These are phyloP conservation scores for Coryphaenoides rupestris DNA, from an alignment of 2,113 vertebrate species.

Conservation along the genomic window DNA sequence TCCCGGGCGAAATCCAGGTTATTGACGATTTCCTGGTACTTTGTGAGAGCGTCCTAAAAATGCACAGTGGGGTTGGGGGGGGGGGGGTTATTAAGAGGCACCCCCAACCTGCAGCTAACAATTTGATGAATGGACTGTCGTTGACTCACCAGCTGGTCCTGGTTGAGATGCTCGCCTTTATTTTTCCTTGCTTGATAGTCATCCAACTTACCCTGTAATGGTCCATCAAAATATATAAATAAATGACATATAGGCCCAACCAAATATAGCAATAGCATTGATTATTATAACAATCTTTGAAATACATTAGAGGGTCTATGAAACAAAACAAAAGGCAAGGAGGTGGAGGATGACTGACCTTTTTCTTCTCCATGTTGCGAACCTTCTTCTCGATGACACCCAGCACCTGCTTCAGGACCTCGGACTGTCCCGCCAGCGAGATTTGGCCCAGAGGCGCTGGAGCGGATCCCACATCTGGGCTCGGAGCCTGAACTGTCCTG, in stretches of 20 bases:
- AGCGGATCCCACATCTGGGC: constrained; percentile 78
- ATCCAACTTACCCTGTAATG: constrained; percentile 86
- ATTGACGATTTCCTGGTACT: constrained; percentile 90
- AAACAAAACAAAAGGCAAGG: no score
- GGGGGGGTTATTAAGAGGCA: neutral
- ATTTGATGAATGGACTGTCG: neutral
- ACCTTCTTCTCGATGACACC: constrained; percentile 93
- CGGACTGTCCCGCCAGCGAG: constrained; percentile 63
- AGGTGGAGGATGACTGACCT: constrained; percentile 70
- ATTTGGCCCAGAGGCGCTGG: constrained; percentile 65
- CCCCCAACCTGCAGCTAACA: neutral
- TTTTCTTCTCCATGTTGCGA: constrained; percentile 96
- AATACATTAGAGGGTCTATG: no score
- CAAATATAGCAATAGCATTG: neutral
- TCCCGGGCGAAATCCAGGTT: constrained; percentile 96
- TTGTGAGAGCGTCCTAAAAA: constrained; percentile 88
- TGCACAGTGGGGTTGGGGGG: no score
- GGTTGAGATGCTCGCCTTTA: constrained; percentile 91
- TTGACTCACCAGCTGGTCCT: constrained; percentile 89
- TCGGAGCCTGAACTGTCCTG: constrained; percentile 70
- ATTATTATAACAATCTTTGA: no score
- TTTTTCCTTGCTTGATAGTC: constrained; percentile 91
- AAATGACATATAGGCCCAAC: neutral
- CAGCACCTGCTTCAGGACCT: constrained; percentile 93
- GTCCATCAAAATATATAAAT: constrained; percentile 9